Evolutionary conservation across 2,113 vertebrate genomes (phyloP), one percentile per base, ranked within the genome.

Genomic region (Takifugu flavidus): DNA sequence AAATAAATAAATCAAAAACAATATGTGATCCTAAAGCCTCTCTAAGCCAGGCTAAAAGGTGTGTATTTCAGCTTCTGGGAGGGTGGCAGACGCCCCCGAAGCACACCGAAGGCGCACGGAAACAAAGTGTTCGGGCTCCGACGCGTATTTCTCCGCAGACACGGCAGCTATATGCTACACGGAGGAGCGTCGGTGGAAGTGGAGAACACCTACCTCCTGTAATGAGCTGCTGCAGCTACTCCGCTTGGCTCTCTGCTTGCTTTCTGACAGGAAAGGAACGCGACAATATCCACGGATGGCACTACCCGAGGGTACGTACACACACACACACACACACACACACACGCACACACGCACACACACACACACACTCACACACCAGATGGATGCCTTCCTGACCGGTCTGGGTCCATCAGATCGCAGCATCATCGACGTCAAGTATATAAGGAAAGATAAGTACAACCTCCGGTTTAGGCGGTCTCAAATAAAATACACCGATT

Each of bases 341-440:
- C 64, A 57, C 62, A 4, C 54, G 49, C 49, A 11, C 15, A 2
- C 27, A 59, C 63, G 56, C 62, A 6, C 54, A 53, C 49, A 42
- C n/a, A 8, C 13, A 20, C 14, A 20, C 31, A 15, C 55, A 44
- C 28, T 47, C 54, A 53, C 58, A 49, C 66, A 65, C 65, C 80
- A 83, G 82, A 88, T 86, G 87, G 89, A 89, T 82, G 86, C 79
- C 84, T 86, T 80, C 77, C 75, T 67, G 54, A 77, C 77, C 64
- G 88, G 79, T 83, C 55, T 43, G 71, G 75, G 85, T 83, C 82
- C 78, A 80, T 81, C 82, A 77, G 77, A 69, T 56, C 49, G 56
- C 88, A 77, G 82, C 86, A 86, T 82, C 88, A 78, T 62, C 59
- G 4, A 8, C 15, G 28, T 72, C 47, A 82, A 74, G 70, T 4